Evolutionary conservation across 2,797 vertebrate species (phyloP), one percentile per base, ranked within the genome.

Genomic region (Amblyopsis hoosieri): DNA sequence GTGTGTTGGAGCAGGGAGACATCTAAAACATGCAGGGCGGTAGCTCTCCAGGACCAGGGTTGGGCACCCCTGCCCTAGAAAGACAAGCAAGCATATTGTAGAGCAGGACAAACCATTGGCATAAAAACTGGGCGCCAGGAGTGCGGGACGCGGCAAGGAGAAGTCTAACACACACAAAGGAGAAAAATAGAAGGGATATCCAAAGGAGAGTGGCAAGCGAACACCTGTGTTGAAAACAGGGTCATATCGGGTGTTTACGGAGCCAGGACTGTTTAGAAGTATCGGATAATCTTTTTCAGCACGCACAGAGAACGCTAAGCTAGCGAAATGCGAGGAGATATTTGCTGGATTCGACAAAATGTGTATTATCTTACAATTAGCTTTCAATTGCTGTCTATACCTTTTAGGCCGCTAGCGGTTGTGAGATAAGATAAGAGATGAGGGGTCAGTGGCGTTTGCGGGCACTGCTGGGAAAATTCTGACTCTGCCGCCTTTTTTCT

Each of bases 341-440:
- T 29, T 29, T 29, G 33, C 9, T 33, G 37, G 61, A 47, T 64
- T 75, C 23, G 71, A 65, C 76, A 85, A 85, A 76, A 82, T 74
- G 75, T 73, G 23, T 29, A 29, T 29, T 29, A 29, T 73, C 64
- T 69, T 66, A 55, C 37, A 59, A 12, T 29, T 29, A 29, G 23
- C 23, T 29, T 29, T 29, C 23, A 29, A 29, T 29, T 29, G 23
- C 23, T 29, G 23, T 29, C 23, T 29, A 29, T 29, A 29, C 23
- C 23, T 29, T 29, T 37, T 9, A 9, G 33, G 33, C 33, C 7
- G 5, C 7, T 37, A 37, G 7, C 1, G 33, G 15, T 29, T 79
- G 66, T 60, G 59, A 55, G 60, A 45, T 55, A 19, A 49, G 61
- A 47, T 55, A 23, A 51, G n/a, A n/a, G n/a, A n/a, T n/a, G n/a